Evolutionary conservation across 2,797 vertebrate genomes (phyloP).

Genomic region (Diglossa cyanea): DNA sequence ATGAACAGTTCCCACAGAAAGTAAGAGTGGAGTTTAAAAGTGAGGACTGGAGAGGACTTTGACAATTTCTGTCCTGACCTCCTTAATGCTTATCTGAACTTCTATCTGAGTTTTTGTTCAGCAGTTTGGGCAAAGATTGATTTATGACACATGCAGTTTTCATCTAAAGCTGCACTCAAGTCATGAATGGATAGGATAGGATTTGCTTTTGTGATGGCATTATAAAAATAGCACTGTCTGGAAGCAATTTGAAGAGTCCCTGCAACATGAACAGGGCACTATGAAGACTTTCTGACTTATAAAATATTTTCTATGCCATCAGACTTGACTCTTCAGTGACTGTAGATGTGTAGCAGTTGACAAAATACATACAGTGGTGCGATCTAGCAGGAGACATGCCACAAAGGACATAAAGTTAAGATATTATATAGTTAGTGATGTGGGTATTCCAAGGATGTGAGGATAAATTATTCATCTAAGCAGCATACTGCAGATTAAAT

Average conservation of each 20-base stretch:
- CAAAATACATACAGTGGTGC: neutral
- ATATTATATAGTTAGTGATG: neutral
- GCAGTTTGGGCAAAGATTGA: neutral
- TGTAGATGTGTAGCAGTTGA: neutral
- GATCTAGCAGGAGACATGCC: neutral
- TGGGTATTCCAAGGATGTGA: neutral
- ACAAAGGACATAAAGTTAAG: neutral
- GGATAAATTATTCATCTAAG: neutral
- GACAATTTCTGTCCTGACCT: neutral
- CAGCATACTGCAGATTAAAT: neutral
- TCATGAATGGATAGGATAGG: conserved; percentile 3
- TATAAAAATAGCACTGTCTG: conserved; percentile 68
- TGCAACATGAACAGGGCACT: conserved; percentile 33
- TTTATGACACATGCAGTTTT: neutral
- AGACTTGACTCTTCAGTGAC: neutral
- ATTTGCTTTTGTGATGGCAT: conserved; percentile 46
- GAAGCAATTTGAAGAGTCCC: conserved; percentile 66
- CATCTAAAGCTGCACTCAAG: conserved; percentile 4
- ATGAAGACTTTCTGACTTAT: neutral
- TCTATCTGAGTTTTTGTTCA: neutral
- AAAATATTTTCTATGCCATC: neutral
- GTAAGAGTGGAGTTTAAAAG: neutral
- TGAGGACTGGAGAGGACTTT: neutral
- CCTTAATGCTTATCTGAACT: neutral
- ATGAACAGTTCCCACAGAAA: neutral